These are phyloP conservation scores for Prosapia bicincta DNA, from an alignment of 2,888 invertebrate species.

Conservation along the genomic window DNA sequence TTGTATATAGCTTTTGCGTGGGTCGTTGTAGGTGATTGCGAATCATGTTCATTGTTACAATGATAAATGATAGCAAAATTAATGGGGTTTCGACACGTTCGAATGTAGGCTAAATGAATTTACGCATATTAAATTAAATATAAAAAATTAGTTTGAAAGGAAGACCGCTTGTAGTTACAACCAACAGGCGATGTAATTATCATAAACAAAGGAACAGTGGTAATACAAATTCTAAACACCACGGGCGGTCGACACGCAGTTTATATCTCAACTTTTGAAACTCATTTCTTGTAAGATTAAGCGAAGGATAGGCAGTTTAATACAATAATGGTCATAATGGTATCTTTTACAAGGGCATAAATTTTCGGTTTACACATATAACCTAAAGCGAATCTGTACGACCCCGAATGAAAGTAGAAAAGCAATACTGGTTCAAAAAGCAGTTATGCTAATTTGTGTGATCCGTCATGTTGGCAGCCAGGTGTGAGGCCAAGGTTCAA, in stretches of 20 bases:
- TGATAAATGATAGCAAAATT: no score
- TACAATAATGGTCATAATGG: not conserved
- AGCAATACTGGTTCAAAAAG: not conserved
- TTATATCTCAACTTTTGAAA: not conserved
- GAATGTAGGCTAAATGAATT: not conserved
- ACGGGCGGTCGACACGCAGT: not conserved
- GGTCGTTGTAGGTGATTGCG: no score
- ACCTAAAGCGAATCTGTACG: not conserved
- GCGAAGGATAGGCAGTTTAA: not conserved
- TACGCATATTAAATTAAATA: no score
- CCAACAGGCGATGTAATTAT: no score
- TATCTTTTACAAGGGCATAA: not conserved
- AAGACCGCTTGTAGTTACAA: no score
- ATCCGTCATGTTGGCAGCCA: not conserved
- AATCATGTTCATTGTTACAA: no score
- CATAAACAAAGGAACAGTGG: no score
- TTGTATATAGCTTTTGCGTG: no score
- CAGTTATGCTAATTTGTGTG: not conserved
- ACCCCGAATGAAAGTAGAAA: not conserved
- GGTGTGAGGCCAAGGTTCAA: not conserved
- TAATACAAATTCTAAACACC: not conserved
- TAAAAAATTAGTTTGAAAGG: no score
- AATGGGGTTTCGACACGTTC: no score
- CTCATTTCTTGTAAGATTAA: not conserved
- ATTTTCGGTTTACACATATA: not conserved